Evolutionary conservation across 2,888 invertebrate species (phyloP), one percentile per base, ranked within the genome.

Genomic region (Sarcophaga subvicina): DNA sequence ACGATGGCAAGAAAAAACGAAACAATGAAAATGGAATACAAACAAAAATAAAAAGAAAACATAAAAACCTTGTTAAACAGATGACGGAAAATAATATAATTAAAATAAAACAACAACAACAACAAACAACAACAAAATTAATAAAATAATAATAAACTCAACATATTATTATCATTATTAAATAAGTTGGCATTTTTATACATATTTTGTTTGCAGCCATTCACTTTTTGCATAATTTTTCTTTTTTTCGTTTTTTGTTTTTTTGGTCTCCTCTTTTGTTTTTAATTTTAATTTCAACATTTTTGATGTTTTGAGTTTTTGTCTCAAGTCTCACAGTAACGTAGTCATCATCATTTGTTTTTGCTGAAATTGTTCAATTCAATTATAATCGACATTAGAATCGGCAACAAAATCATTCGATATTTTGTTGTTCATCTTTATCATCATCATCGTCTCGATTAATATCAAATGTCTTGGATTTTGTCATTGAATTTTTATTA

Each of bases 401-500:
- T 22, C 37, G 37, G 45, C 54, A 64, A 59, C 14, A 49, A 22
- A 22, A 67, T 79, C 76, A 82, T 75, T 47, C 70, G 17, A 54
- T 54, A 3, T 73, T 81, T 73, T 47, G n/a, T 47, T 64, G 54
- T 54, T 77, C 11, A 20, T 80, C 67, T 62, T 75, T 10, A 37
- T 37, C 67, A 63, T 64, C 54, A 60, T 63, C 45, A 45, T 62
- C 22, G 69, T 37, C 45, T 20, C 62, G 79, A 85, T 79, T 85
- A 82, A 85, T 85, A 76, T 54, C 25, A 49, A 75, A 75, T 64
- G 79, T 75, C 73, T 75, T 12, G 64, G 22, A 64, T 75, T 79
- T 82, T 79, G 71, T 67, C 79, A 76, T 71, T 76, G 71, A 71
- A 71, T 70, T 64, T 85, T 49, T 77, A 45, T 76, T 72, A 22